These are phyloP conservation scores for Azorinus chamasolen DNA, from an alignment of 2,888 invertebrate genomes.

Conservation along the genomic window DNA sequence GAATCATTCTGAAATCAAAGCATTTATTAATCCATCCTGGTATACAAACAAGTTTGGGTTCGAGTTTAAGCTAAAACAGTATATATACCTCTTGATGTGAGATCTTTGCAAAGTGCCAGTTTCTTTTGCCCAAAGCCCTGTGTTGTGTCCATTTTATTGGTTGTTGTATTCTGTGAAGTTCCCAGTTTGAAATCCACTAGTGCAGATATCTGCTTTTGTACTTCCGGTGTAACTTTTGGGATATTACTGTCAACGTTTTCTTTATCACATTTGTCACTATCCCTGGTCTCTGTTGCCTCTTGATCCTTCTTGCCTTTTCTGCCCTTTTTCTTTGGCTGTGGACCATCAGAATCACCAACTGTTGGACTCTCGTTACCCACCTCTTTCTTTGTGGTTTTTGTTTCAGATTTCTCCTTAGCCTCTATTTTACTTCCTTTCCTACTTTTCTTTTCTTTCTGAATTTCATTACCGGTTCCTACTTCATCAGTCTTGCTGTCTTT, in stretches of 20 bases:
- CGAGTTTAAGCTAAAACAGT: neutral
- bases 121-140: slow-evolving; percentile 35
- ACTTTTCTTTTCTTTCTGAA: slow-evolving; percentile 3
- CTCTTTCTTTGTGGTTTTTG: too few relatives aligned
- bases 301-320: neutral
- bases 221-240: slow-evolving; percentile 9
- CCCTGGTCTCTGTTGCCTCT: neutral
- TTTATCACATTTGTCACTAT: slow-evolving; percentile 21
- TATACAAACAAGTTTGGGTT: neutral
- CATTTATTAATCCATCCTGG: too few relatives aligned
- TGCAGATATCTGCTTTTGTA: slow-evolving; percentile 4
- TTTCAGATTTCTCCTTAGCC: neutral
- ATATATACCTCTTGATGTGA: slow-evolving; percentile 78
- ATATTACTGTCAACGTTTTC: slow-evolving; percentile 43
- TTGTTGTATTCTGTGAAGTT: neutral
- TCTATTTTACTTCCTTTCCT: neutral
- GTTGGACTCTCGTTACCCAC: too few relatives aligned
- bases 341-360: too few relatives aligned
- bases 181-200: neutral
- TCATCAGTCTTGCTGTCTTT: neutral
- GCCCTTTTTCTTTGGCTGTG: too few relatives aligned
- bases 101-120: slow-evolving; percentile 76
- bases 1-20: too few relatives aligned
- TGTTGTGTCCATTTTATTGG: slow-evolving; percentile 12
- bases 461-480: slow-evolving; percentile 19